Conservation (phyloP, 2,797 vertebrate genomes). For the Brachyrhaphis roseni region DNA sequence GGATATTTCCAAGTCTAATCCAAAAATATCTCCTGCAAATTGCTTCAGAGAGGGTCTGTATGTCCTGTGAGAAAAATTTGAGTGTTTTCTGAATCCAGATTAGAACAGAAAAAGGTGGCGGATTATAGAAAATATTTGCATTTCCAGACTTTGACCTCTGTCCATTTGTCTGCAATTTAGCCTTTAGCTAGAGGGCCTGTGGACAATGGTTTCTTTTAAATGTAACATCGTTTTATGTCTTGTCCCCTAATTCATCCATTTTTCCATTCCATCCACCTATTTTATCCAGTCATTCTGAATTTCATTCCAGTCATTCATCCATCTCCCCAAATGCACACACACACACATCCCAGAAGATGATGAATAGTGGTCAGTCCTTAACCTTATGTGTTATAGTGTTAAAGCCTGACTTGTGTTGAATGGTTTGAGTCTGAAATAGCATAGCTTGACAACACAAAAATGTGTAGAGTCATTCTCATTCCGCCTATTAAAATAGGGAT, state of each 20-base stretch:
- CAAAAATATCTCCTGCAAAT: neutral
- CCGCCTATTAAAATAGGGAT: conserved; percentile 26
- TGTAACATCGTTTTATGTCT: neutral
- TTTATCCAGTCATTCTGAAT: neutral
- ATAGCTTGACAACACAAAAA: neutral
- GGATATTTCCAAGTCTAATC: conserved; percentile 13
- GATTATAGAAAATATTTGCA: neutral
- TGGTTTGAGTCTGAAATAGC: neutral
- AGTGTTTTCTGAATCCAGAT: neutral
- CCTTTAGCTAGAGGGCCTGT: neutral
- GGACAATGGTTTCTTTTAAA: neutral
- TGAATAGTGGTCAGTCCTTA: neutral
- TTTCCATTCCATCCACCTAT: neutral
- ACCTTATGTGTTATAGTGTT: neutral
- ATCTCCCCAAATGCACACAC: neutral
- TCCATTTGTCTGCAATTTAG: neutral
- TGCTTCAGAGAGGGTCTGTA: neutral
- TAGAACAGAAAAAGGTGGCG: neutral
- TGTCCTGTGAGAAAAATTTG: neutral
- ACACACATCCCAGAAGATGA: neutral
- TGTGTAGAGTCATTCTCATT: neutral
- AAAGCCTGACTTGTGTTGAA: neutral
- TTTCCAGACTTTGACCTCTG: neutral
- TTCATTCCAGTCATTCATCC: neutral
- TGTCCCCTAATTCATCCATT: neutral